Conservation (phyloP, 2,797 vertebrate genomes). For the Gallinago solitaria region DNA sequence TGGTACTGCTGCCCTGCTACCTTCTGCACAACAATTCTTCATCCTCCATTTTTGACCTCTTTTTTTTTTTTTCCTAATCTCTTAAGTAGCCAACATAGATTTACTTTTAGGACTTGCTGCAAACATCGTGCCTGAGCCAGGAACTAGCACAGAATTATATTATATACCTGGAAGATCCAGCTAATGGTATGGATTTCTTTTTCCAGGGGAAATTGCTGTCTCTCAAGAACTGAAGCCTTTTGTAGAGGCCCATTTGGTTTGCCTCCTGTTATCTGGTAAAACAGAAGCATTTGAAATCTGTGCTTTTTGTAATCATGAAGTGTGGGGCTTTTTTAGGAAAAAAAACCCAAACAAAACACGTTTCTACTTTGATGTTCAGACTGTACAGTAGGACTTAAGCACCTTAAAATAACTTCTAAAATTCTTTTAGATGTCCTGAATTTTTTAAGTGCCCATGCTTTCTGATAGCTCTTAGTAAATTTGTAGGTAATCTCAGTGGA, state of each 20-base stretch:
- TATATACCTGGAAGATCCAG: background rate
- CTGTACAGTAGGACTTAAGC: background rate
- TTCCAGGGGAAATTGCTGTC: background rate
- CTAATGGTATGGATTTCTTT: background rate
- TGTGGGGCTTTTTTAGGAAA: background rate
- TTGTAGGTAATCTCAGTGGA: background rate
- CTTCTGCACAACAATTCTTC: background rate
- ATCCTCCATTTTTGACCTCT: background rate
- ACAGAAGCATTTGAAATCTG: background rate
- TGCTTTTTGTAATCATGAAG: background rate
- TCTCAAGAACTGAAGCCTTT: background rate
- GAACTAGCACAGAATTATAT: background rate
- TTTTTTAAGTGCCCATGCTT: background rate
- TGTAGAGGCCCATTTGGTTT: background rate
- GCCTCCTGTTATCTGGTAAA: background rate
- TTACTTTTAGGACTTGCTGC: background rate
- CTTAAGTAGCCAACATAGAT: rapidly evolving
- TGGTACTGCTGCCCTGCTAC: background rate
- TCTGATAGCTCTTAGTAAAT: background rate
- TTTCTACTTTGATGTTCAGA: background rate
- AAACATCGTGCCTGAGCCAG: background rate
- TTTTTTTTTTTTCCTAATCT: background rate
- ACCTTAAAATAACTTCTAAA: background rate
- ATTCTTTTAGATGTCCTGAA: background rate
- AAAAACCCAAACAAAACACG: background rate